Conservation (phyloP, 2,797 vertebrate genomes). For the Spea hammondii region DNA sequence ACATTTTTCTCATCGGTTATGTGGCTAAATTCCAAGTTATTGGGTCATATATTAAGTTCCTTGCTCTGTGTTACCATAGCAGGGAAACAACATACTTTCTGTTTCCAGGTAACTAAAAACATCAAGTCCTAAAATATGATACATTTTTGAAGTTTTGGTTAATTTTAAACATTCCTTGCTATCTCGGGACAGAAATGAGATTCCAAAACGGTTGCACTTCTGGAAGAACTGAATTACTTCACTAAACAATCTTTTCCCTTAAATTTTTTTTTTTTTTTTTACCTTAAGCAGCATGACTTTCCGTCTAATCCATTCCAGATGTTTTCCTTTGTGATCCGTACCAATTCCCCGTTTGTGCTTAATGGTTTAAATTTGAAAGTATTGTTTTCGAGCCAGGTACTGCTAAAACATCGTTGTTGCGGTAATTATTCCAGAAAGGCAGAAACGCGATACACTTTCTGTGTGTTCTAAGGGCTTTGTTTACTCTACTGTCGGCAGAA, state of each 20-base stretch:
- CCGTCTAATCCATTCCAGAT: conserved; percentile 32
- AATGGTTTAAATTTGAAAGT: conserved; percentile 22
- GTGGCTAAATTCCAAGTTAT: conserved; percentile 61
- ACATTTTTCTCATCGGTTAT: conserved; percentile 55
- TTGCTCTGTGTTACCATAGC: conserved; percentile 62
- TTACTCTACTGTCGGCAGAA: no score
- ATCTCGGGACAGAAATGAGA: conserved; percentile 13
- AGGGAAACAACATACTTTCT: conserved; percentile 59
- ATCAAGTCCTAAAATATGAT: conserved; percentile 59
- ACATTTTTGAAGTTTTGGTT: conserved; percentile 56
- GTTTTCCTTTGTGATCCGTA: neutral
- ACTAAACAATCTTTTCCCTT: neutral
- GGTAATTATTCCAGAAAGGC: conserved; percentile 4
- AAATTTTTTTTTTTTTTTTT: neutral
- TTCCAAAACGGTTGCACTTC: conserved; percentile 50
- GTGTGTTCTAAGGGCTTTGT: no score
- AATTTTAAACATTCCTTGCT: conserved; percentile 58
- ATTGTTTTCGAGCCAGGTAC: conserved; percentile 13
- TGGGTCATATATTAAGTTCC: conserved; percentile 52
- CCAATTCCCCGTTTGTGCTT: neutral
- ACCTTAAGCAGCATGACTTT: neutral
- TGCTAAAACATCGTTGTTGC: neutral
- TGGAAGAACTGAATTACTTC: conserved; percentile 14
- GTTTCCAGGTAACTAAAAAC: conserved; percentile 63
- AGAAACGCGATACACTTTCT: neutral